Percentiles rank a stretch among this genome's conserved stretches.
Conservation (phyloP, 2,888 invertebrate species). For the Phortica magna region DNA sequence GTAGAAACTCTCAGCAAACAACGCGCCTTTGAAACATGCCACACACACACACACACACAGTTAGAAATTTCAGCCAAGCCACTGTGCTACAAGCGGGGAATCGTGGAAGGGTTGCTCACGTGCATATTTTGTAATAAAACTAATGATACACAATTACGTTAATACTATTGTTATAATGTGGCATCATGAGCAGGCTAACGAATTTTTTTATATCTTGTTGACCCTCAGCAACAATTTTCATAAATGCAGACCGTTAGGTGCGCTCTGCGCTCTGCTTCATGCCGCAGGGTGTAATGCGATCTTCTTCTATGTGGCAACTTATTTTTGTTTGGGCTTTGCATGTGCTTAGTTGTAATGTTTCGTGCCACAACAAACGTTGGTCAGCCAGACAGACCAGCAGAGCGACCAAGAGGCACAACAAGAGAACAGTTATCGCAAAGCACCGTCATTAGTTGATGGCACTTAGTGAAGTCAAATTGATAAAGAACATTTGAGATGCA, state of each 20-base stretch:
- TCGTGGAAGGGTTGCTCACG: slow-evolving; percentile 41
- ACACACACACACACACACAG: too few relatives aligned
- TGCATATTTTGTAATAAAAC: slow-evolving; percentile 69
- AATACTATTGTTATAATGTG: slow-evolving; percentile 69
- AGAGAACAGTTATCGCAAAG: background rate
- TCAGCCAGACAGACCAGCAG: background rate
- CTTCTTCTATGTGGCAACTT: background rate
- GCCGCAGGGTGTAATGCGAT: slow-evolving; percentile 62
- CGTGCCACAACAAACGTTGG: background rate
- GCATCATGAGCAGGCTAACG: slow-evolving; percentile 7
- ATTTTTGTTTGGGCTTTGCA: background rate
- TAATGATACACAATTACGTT: slow-evolving; percentile 70
- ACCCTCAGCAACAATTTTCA: slow-evolving; percentile 34
- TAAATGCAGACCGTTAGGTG: slow-evolving; percentile 23
- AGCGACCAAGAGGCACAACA: background rate
- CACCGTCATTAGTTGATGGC: slow-evolving; percentile 65
- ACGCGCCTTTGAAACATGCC: too few relatives aligned
- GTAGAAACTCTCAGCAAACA: too few relatives aligned
- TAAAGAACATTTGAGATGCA: slow-evolving; percentile 69
- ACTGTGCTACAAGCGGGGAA: background rate
- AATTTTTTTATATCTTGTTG: too few relatives aligned
- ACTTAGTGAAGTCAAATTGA: slow-evolving; percentile 68
- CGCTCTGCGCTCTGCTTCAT: background rate
- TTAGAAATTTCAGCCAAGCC: background rate
- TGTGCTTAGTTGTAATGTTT: background rate